phyloP scores from a whole-genome alignment of 2,888 invertebrate species.

The Zygogramma bicolorata region DNA sequence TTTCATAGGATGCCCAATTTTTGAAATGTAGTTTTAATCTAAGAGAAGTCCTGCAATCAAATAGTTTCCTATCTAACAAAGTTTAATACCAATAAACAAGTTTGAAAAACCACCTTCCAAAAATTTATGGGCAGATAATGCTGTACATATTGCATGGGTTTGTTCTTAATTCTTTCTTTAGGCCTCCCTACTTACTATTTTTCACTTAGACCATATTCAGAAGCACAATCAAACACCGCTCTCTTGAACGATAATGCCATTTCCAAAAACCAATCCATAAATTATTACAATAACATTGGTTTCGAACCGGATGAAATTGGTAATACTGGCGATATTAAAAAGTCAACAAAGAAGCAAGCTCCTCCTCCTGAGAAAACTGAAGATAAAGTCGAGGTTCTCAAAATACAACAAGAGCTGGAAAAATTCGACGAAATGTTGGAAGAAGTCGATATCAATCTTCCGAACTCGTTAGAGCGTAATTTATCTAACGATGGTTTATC shows the following conservation, averaged over 20 bases:
- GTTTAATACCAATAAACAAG: too few relatives aligned
- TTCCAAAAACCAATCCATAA: constrained; percentile 23
- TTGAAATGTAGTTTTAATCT: background rate
- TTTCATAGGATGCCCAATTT: background rate
- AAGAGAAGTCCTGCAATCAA: background rate
- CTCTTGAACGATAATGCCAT: constrained; percentile 25
- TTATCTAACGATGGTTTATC: constrained; percentile 55
- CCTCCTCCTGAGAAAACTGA: constrained; percentile 39
- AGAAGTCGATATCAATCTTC: constrained; percentile 41
- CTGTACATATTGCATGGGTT: constrained; percentile 58
- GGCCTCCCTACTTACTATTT: constrained; percentile 63
- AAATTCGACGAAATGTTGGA: constrained; percentile 51
- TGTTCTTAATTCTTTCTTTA: constrained; percentile 52
- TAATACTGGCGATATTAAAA: background rate
- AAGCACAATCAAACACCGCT: constrained; percentile 42
- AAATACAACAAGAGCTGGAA: constrained; percentile 47
- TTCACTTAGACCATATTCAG: constrained; percentile 49
- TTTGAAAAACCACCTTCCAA: too few relatives aligned
- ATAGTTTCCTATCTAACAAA: too few relatives aligned
- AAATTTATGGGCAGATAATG: constrained; percentile 34
- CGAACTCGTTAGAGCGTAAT: constrained; percentile 46
- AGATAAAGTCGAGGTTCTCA: constrained; percentile 34
- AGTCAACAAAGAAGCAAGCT: constrained; percentile 38
- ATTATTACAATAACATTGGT: constrained; percentile 26
- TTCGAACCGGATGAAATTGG: constrained; percentile 25